Evolutionary conservation across 2,888 invertebrate genomes (phyloP), one percentile per base, ranked within the genome.

Genomic region (Caradrina clavipalpis): DNA sequence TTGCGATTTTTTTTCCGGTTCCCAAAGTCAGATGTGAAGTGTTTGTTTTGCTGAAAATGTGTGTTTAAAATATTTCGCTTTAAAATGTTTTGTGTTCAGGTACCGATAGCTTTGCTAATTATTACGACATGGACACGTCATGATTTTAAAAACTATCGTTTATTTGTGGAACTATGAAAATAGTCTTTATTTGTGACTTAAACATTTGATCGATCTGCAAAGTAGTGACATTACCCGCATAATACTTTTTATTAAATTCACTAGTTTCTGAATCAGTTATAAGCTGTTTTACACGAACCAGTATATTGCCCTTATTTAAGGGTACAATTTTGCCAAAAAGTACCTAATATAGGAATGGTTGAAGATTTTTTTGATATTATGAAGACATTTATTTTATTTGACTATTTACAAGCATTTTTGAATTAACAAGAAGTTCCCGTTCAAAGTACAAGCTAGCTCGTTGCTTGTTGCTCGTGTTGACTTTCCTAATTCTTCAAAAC

Each of bases 1-100:
- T 91, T 87, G 92, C 92, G 74, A 92, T 86, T 90, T 86, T 90
- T 83, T 78, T 70, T 58, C 42, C 50, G 26, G n/a, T 53, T 42
- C 15, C n/a, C 49, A 7, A 42, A 64, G 22, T 39, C 15, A 45
- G 17, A 62, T 57, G 51, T 56, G 49, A 47, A 70, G 10, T 53
- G 42, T 58, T 55, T 69, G 60, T 60, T 57, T 72, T 62, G 60
- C 62, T 22, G 15, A 63, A 67, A 61, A 26, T 50, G 3, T 49
- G 35, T n/a, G 17, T n/a, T 50, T 22, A 3, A 55, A 55, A 51
- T 56, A 22, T 35, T 45, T 50, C 2, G 0, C 6, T 4, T 42
- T 0, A 11, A 21, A 26, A 21, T 47, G n/a, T 56, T 31, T 8
- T 10, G 1, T 19, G 22, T 19, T 8, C 3, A 45, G 45, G 45